Base-by-base conservation (phyloP, 2,888 invertebrate species). In the Tinea semifulvella region DNA sequence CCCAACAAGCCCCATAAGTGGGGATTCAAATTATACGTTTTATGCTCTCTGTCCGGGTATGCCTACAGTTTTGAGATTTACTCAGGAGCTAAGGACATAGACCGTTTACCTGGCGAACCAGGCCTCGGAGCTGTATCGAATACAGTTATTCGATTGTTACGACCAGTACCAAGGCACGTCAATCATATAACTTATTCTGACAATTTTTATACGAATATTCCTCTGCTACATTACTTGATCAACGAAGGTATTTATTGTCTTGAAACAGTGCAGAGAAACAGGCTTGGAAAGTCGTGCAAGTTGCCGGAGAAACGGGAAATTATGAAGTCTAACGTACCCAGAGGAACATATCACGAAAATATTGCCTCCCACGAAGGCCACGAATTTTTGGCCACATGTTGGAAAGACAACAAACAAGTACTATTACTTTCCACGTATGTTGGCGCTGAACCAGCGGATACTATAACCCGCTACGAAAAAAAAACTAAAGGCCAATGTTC, bases 1-100 rank as follows among this genome's bases (percentile, higher is more conserved):
- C 55, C 54, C 26, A 58, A 58, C 40, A 61, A 58, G 50, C 56
- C 57, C 46, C 56, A 58, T 49, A 57, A 57, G 44, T 58, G 57
- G 56, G 56, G 58, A 42, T 58, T 55, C 51, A 58, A 58, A 51
- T 45, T 57, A 45, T 57, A 51, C 51, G 49, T 57, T 44, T 49
- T 57, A 38, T 55, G 57, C 47, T 53, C 51, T 48, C 38, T 51
- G 44, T 35, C 47, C 39, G 53, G 53, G 13, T 55, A 51, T 48
- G 52, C 52, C 40, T 52, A 54, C 46, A 55, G 46, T 49, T 55
- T 57, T 49, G 54, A 58, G 49, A 46, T 57, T 49, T 55, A 56
- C 43, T 42, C 42, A 51, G 43, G 35, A 22, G 25, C 25, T 16
- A 10, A 27, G 28, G 55, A 55, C 49, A 45, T 45, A 46, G 25